Percentiles rank a stretch among this genome's conserved stretches.
phyloP scores from a whole-genome alignment of 2,113 vertebrate species.

The Capreolus pygargus region DNA sequence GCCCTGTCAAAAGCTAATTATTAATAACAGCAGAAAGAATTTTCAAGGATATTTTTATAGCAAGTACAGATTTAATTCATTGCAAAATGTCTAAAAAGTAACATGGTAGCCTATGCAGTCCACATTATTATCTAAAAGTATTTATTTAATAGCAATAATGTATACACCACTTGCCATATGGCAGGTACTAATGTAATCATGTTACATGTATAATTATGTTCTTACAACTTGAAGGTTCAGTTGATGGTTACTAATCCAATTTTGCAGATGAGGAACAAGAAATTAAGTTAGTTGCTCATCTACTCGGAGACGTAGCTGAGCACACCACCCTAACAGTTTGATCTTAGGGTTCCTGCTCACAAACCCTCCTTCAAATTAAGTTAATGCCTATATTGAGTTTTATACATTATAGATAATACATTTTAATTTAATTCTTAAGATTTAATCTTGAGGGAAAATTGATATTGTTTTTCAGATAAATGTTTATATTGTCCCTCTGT shows the following conservation, averaged over 20 bases:
- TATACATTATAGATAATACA: neutral
- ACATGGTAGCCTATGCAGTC: neutral
- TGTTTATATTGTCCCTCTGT: neutral
- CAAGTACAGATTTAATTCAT: neutral
- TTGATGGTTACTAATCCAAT: neutral
- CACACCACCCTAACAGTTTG: neutral
- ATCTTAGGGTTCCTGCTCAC: neutral
- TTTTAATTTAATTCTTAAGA: neutral
- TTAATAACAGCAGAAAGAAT: neutral
- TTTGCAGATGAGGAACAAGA: neutral
- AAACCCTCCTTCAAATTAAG: neutral
- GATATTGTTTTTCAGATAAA: neutral
- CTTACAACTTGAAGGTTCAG: neutral
- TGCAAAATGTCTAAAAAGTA: neutral
- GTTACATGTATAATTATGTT: neutral
- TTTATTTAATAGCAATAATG: neutral
- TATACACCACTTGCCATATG: neutral
- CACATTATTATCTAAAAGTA: neutral
- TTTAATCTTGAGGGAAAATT: neutral
- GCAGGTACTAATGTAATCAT: neutral
- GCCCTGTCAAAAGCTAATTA: neutral
- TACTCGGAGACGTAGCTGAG: neutral
- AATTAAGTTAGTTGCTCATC: neutral
- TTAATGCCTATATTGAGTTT: neutral
- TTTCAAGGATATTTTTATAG: neutral